Evolutionary conservation across 2,113 vertebrate genomes (phyloP).

Genomic region (Gopherus flavomarginatus): DNA sequence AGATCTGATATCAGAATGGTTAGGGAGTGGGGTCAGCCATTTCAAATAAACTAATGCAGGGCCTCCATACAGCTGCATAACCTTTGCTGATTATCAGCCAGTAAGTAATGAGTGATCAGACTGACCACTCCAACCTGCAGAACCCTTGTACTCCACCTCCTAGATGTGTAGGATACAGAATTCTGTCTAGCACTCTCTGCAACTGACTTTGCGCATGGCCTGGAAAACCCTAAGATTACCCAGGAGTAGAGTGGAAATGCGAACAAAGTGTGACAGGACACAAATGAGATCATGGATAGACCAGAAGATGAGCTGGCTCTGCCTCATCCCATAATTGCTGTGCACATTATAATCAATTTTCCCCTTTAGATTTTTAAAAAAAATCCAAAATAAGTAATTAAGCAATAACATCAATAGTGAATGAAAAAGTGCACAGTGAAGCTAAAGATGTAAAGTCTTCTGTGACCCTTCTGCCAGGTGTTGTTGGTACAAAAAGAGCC

Average conservation of each 20-base stretch:
- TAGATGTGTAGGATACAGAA: background rate
- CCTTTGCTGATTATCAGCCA: background rate
- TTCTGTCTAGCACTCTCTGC: background rate
- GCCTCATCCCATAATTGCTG: slow-evolving; percentile 66
- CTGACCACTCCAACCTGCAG: background rate
- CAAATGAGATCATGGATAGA: slow-evolving; percentile 69
- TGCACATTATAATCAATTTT: background rate
- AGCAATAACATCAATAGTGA: slow-evolving; percentile 37
- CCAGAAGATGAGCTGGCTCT: slow-evolving; percentile 70
- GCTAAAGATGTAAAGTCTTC: background rate
- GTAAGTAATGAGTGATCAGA: background rate
- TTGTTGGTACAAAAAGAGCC: background rate
- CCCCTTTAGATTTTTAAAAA: slow-evolving; percentile 34
- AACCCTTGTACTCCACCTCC: background rate
- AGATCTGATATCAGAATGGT: background rate
- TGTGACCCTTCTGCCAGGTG: background rate
- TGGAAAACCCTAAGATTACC: slow-evolving; percentile 66
- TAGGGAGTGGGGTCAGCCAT: background rate
- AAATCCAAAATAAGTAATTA: slow-evolving; percentile 52
- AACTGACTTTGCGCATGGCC: slow-evolving; percentile 38
- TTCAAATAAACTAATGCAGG: background rate
- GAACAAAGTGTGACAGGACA: slow-evolving; percentile 72
- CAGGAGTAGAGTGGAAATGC: slow-evolving; percentile 73
- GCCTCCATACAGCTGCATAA: fast-evolving
- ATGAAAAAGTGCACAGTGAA: background rate